phyloP scores from a whole-genome alignment of 2,797 vertebrate species.

The Chelon auratus region DNA sequence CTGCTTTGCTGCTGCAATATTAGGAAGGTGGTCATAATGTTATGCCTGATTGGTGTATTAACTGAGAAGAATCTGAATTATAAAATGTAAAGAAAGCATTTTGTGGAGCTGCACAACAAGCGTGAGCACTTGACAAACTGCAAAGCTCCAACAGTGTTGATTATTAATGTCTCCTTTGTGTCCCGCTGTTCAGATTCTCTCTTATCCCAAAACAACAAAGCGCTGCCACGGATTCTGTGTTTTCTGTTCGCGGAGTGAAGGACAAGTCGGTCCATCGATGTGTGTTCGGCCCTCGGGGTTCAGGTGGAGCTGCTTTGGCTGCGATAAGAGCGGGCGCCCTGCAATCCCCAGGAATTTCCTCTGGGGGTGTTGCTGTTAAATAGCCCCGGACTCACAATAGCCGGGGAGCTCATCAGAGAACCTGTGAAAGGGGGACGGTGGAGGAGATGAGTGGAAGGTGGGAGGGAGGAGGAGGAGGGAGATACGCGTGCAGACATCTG shows the following conservation, averaged over 20 bases:
- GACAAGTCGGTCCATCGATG: slow-evolving; percentile 68
- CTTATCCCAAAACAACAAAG: slow-evolving; percentile 38
- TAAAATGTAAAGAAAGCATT: not conserved
- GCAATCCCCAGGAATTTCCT: slow-evolving; percentile 69
- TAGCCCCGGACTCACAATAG: slow-evolving; percentile 78
- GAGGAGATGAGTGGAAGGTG: slow-evolving; percentile 51
- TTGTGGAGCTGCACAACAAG: slow-evolving; percentile 3
- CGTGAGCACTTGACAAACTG: not conserved
- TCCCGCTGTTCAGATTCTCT: slow-evolving; percentile 19
- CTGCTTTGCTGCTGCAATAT: too few relatives aligned
- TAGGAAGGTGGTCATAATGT: too few relatives aligned
- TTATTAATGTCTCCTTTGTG: slow-evolving; percentile 33
- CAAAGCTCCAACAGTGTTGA: not conserved
- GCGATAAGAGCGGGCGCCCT: slow-evolving; percentile 75
- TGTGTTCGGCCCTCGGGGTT: slow-evolving; percentile 68
- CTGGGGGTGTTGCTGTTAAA: slow-evolving; percentile 76
- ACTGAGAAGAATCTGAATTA: not conserved
- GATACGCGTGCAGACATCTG: slow-evolving; percentile 28
- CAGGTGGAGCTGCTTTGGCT: slow-evolving; percentile 75
- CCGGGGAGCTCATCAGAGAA: slow-evolving; percentile 72
- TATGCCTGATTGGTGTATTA: too few relatives aligned
- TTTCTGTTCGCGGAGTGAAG: slow-evolving; percentile 64
- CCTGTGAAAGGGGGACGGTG: slow-evolving; percentile 65
- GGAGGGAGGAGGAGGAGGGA: slow-evolving; percentile 21
- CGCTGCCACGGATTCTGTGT: slow-evolving; percentile 16